A percentile compares a stretch with the other conserved stretches of the same genome.
Evolutionary conservation across 2,113 vertebrate species (phyloP).

Genomic region (Castor canadensis): DNA sequence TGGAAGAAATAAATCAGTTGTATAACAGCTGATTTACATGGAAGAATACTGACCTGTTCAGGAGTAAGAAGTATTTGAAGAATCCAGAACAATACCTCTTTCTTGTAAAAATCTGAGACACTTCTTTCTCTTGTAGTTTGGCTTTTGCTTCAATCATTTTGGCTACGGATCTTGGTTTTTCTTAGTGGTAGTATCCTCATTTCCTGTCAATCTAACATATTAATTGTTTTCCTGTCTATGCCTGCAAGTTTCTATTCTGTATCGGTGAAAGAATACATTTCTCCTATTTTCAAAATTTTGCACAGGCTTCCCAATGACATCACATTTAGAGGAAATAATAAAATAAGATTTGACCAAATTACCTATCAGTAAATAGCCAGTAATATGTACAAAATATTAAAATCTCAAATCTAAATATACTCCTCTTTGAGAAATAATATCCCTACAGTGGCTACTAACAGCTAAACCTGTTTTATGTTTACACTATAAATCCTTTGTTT

Average conservation of each 20-base stretch:
- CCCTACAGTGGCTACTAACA: background rate
- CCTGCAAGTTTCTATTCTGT: background rate
- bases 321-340: background rate
- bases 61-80: background rate
- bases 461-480: conserved; percentile 66
- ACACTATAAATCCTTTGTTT: conserved; percentile 68
- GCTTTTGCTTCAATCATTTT: background rate
- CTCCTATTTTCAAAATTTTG: background rate
- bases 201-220: background rate
- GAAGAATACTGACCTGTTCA: background rate
- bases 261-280: background rate
- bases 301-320: background rate
- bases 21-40: too few species aligned
- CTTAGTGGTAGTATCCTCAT: background rate
- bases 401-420: background rate
- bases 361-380: background rate
- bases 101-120: background rate
- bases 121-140: background rate
- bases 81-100: background rate
- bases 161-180: background rate
- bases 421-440: background rate
- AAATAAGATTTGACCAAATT: background rate
- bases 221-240: background rate
- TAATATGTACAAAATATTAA: conserved; percentile 22
- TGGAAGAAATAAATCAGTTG: background rate